Evolutionary conservation across 2,113 vertebrate species (phyloP).

Genomic region (Poicephalus gulielmi): DNA sequence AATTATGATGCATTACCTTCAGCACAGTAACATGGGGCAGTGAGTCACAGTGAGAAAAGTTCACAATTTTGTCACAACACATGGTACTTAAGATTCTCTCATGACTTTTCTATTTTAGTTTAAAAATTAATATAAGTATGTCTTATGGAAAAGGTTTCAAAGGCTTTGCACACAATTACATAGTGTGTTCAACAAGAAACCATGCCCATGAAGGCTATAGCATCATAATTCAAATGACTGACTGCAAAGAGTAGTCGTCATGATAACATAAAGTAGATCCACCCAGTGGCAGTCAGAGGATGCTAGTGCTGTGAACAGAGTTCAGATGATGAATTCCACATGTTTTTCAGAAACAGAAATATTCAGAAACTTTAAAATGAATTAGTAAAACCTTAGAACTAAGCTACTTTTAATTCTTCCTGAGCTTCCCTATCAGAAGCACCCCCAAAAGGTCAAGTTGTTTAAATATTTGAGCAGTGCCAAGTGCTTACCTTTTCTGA

Average conservation of each 20-base stretch:
- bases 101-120: not conserved
- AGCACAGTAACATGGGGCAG: not conserved
- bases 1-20: not conserved
- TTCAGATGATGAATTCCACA: not conserved
- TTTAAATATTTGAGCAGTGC: not conserved
- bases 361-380: not conserved
- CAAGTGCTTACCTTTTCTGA: not conserved
- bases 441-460: not conserved
- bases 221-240: not conserved
- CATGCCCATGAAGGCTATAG: not conserved
- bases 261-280: not conserved
- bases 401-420: not conserved
- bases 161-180: not conserved
- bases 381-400: not conserved
- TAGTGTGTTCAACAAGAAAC: not conserved
- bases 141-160: not conserved
- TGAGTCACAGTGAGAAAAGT: not conserved
- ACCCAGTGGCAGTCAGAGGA: not conserved
- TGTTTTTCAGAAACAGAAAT: not conserved
- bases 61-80: not conserved
- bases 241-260: not conserved
- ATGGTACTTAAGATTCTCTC: not conserved
- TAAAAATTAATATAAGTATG: not conserved
- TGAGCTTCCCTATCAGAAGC: not conserved
- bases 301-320: not conserved